phyloP scores from a whole-genome alignment of 2,113 vertebrate genomes.

The Otus sunia region DNA sequence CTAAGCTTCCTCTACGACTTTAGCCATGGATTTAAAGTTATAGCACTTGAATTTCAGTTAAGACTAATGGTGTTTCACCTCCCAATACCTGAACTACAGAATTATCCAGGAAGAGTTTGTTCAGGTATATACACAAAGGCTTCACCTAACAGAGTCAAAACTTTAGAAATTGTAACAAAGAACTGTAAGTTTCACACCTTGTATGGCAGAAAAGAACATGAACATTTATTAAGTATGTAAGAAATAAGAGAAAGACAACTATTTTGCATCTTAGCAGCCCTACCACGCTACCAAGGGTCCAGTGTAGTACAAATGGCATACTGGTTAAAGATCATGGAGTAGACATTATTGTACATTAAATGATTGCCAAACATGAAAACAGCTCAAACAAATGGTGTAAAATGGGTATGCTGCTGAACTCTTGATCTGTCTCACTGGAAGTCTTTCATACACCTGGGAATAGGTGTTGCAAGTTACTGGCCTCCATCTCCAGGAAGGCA shows the following conservation, averaged over 20 bases:
- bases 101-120: background rate
- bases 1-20: background rate
- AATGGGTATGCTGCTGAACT: background rate
- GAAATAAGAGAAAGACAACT: background rate
- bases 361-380: background rate
- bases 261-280: background rate
- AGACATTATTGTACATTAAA: background rate
- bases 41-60: background rate
- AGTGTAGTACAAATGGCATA: background rate
- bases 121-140: background rate
- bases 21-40: background rate
- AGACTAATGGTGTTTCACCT: background rate
- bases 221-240: background rate
- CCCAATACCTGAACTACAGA: background rate
- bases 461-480: constrained; percentile 59
- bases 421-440: background rate
- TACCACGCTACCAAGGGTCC: background rate
- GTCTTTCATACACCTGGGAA: constrained; percentile 36
- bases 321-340: background rate
- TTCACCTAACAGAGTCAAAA: background rate
- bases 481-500: constrained; percentile 47
- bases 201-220: background rate
- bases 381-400: background rate
- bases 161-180: background rate
- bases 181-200: background rate